Conservation (phyloP, 2,888 invertebrate genomes). For the Melanotus villosus region DNA sequence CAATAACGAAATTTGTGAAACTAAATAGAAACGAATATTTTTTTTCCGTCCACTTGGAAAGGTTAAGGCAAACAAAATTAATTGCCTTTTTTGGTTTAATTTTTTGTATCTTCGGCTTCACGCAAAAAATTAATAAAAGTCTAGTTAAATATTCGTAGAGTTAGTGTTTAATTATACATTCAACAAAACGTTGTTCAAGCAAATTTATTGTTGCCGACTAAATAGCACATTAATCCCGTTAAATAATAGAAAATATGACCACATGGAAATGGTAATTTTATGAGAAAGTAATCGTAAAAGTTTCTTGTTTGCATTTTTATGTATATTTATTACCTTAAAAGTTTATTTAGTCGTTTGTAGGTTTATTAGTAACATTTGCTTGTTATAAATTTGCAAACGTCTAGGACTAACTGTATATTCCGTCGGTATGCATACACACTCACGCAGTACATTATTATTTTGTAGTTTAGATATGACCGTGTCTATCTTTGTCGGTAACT, state of each 20-base stretch:
- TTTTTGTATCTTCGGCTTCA: too few relatives aligned
- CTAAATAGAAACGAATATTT: too few relatives aligned
- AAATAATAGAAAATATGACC: constrained; percentile 14
- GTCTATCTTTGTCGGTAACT: constrained; percentile 29
- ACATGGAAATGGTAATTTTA: constrained; percentile 17
- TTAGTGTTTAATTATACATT: not conserved
- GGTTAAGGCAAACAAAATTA: too few relatives aligned
- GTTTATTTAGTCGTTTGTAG: constrained; percentile 15
- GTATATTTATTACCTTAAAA: not conserved
- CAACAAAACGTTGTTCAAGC: not conserved
- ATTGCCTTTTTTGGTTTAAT: too few relatives aligned
- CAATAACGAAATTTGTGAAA: too few relatives aligned
- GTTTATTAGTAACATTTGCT: constrained; percentile 8
- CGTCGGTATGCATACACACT: constrained; percentile 8
- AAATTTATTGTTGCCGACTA: not conserved
- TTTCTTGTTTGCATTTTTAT: constrained; percentile 7
- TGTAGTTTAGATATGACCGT: constrained; percentile 5
- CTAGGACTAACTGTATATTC: constrained; percentile 28
- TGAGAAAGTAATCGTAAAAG: constrained; percentile 19
- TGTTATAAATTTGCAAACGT: constrained; percentile 25
- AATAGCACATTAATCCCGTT: not conserved
- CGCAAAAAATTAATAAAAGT: too few relatives aligned
- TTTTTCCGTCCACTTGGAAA: too few relatives aligned
- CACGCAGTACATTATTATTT: constrained; percentile 14
- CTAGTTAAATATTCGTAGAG: too few relatives aligned